Percentiles rank a stretch among this genome's conserved stretches.
These are phyloP conservation scores for Nipponia nippon DNA, from an alignment of 2,113 vertebrate species.

Conservation along the genomic window DNA sequence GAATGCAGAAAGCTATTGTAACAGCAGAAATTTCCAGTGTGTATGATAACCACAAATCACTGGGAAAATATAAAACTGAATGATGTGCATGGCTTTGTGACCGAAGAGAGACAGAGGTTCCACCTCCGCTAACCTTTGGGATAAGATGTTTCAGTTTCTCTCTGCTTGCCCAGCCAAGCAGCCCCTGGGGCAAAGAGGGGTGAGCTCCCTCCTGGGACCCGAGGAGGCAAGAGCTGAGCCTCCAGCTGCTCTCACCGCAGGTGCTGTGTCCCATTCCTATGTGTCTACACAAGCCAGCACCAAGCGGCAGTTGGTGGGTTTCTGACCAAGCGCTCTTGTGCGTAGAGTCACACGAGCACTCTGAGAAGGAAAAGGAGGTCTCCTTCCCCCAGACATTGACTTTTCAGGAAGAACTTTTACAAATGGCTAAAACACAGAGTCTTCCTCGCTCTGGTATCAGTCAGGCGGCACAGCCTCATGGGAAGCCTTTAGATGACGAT, in stretches of 20 bases:
- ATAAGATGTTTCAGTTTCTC: not conserved
- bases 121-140: not conserved
- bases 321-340: not conserved
- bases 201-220: not conserved
- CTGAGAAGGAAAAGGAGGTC: not conserved
- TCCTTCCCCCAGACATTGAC: not conserved
- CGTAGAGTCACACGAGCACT: not conserved
- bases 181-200: not conserved
- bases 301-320: no score
- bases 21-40: not conserved
- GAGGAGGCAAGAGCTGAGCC: not conserved
- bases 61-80: not conserved
- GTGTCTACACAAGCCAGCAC: not conserved
- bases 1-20: not conserved
- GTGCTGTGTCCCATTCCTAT: not conserved
- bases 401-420: not conserved
- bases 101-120: not conserved
- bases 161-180: not conserved
- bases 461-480: not conserved
- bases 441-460: not conserved
- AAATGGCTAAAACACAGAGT: not conserved
- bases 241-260: not conserved
- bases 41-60: not conserved
- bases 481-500: not conserved
- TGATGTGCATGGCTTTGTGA: not conserved